Percentiles rank a stretch among this genome's conserved stretches.
Conservation (phyloP, 2,797 vertebrate species). For the Semotilus atromaculatus region DNA sequence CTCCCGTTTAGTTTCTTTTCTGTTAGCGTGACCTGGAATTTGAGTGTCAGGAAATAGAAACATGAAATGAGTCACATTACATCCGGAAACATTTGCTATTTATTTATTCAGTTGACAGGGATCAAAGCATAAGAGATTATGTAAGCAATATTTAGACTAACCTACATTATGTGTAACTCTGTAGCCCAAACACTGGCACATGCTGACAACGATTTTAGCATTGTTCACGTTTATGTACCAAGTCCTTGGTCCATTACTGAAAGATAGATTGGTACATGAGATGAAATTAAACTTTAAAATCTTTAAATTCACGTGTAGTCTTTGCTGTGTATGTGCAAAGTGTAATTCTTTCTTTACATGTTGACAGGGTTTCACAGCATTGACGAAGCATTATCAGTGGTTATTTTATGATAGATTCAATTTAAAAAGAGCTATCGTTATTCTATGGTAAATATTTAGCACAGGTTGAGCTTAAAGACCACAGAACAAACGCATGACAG, state of each 20-base stretch:
- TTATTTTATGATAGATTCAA: neutral
- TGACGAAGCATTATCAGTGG: constrained; percentile 19
- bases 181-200: constrained; percentile 6
- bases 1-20: neutral
- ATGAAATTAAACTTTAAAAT: neutral
- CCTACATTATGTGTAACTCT: neutral
- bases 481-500: neutral
- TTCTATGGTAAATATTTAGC: neutral
- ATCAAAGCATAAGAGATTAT: constrained; percentile 46
- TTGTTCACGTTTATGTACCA: neutral
- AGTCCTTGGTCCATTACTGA: constrained; percentile 30
- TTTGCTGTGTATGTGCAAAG: neutral
- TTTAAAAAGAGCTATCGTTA: constrained; percentile 24
- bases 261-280: neutral
- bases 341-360: neutral
- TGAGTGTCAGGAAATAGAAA: neutral
- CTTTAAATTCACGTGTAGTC: neutral
- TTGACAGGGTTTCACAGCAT: neutral
- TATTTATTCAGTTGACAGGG: constrained; percentile 61
- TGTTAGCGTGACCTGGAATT: neutral
- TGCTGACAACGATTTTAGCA: constrained; percentile 1
- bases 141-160: constrained; percentile 1
- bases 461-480: neutral
- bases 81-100: constrained; percentile 23
- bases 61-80: neutral